phyloP scores from a whole-genome alignment of 2,888 invertebrate species.

The Drosophila putrida region DNA sequence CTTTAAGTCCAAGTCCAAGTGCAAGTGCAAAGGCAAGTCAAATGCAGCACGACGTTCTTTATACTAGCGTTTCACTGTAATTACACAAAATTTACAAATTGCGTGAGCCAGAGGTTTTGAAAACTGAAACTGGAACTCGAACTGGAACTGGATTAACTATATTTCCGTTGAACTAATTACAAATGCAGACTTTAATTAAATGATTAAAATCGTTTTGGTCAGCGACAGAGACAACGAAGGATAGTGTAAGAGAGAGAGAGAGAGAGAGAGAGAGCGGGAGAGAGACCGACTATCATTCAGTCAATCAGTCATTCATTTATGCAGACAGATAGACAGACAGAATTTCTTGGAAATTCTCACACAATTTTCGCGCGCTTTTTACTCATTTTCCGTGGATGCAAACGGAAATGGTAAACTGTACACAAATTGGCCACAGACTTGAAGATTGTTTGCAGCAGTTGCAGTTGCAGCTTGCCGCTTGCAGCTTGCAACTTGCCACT shows the following conservation, averaged over 20 bases:
- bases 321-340: slow-evolving; percentile 24
- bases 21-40: slow-evolving; percentile 22
- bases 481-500: slow-evolving; percentile 24
- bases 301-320: slow-evolving; percentile 32
- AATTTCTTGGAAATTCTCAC: slow-evolving; percentile 73
- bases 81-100: slow-evolving; percentile 73
- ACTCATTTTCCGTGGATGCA: slow-evolving; percentile 47
- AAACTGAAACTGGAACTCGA: slow-evolving; percentile 5
- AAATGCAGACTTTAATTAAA: slow-evolving; percentile 78
- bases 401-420: slow-evolving; percentile 74
- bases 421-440: slow-evolving; percentile 69
- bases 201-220: slow-evolving; percentile 66
- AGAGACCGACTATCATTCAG: slow-evolving; percentile 29
- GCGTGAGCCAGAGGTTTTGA: slow-evolving; percentile 55
- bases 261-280: not conserved
- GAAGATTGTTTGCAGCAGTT: not conserved
- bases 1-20: slow-evolving; percentile 31
- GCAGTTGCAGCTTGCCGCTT: slow-evolving; percentile 6
- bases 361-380: slow-evolving; percentile 72
- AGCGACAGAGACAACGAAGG: not conserved
- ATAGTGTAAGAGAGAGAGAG: too few species aligned
- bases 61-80: slow-evolving; percentile 52
- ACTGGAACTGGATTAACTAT: slow-evolving; percentile 26
- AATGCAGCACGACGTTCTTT: slow-evolving; percentile 27
- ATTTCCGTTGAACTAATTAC: slow-evolving; percentile 71